Base-by-base conservation (phyloP, 2,113 vertebrate species). In the Salvelinus sp. region DNA sequence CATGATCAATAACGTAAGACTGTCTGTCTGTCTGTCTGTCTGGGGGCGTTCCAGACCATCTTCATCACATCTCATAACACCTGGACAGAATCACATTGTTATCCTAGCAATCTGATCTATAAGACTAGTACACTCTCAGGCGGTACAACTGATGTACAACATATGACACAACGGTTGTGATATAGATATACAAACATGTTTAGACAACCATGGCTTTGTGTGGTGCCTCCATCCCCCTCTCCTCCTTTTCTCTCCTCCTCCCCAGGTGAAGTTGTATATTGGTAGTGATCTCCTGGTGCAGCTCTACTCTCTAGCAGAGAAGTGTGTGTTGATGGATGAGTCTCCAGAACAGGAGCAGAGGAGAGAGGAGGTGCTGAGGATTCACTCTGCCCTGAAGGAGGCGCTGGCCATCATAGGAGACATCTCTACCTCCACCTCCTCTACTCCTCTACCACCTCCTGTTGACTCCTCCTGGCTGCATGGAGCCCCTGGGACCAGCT, bases 401-500 rank as follows among this genome's bases (percentile, higher is more conserved):
- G 98, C 97, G 1, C 96, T 99, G 66, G 81, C 86, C 91, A 98
- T 99, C 93, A 98, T 99, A 0, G 98, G 97, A 0, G 98, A 99
- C 92, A 98, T 99, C 93, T 98, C 97, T 92, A 99, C 97, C 73
- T 92, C 94, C 88, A 99, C 98, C 0, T 90, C 95, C 83, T 95
- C 91, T 94, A 99, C 96, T n/a, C 85, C 95, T 6, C 93, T 96
- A 94, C 98, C 97, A 18, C 98, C 97, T 58, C 98, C 98, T 0
- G 98, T 99, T 82, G 98, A 99, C 78, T 96, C 99, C 94, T 98
- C 98, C 18, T 99, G 98, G 98, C 95, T 99, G 88, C 50, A 54
- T 54, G 50, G 50, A 54, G 50, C 50, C 50, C 12, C 50, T 18
- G 16, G 1, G 50, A 54, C 50, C 50, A 54, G 16, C 50, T 14